Evolutionary conservation across 2,888 invertebrate species (phyloP), one percentile per base, ranked within the genome.

Genomic region (Hecatera dysodea): DNA sequence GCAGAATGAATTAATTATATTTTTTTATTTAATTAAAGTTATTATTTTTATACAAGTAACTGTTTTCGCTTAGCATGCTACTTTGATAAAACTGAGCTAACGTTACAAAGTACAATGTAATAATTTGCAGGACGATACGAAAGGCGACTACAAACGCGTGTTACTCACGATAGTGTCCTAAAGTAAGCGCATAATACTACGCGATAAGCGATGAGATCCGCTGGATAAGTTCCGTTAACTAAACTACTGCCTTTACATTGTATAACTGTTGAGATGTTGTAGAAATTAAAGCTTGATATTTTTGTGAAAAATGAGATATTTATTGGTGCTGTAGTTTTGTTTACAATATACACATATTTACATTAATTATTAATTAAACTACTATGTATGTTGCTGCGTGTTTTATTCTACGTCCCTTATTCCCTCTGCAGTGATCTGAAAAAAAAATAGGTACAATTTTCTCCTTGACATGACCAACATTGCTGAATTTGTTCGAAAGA

Each of bases 81-180:
- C 87, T 82, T 80, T 63, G 39, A 63, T 67, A 82, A 86, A 87
- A 86, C 72, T 87, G 83, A 80, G 88, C 86, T 87, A 86, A 75
- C 85, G 89, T 86, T 88, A 89, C 86, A 84, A 89, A 87, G 91
- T 92, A 89, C 91, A 91, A 92, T 94, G 91, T 93, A 91, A 93
- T 93, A 90, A 91, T 94, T 96, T 96, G 90, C 97, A 97, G 97
- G 97, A 97, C 89, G 97, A 97, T 94, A 95, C 97, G 86, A 97
- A 97, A 88, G 97, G 97, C 68, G 97, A 97, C 95, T 97, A 97
- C 96, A 96, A 97, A 94, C 96, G 97, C 88, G 96, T 97, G 85
- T 96, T 98, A 93, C 96, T 97, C 82, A 96, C 96, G 83, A 83
- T 97, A 88, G 94, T 95, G 81, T 94, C 94, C 73, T 96, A 93